Percentiles rank a stretch among this genome's conserved stretches.
Conservation (phyloP, 2,113 vertebrate species). For the Equus przewalskii region DNA sequence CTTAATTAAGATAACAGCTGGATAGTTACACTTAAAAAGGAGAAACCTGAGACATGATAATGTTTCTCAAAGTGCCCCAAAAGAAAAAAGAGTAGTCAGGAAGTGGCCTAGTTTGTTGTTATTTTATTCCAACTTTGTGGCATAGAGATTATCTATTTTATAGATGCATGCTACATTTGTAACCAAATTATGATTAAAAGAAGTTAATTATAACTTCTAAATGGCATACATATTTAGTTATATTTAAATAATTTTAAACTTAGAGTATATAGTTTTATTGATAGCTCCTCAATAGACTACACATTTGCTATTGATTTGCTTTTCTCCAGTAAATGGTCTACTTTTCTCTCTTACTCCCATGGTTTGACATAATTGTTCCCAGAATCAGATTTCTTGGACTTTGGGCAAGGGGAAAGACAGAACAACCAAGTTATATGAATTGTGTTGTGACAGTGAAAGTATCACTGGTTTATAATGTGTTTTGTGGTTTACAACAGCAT, state of each 20-base stretch:
- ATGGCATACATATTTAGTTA: not conserved
- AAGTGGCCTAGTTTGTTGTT: not conserved
- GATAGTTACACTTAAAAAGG: constrained; percentile 83
- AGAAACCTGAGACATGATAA: constrained; percentile 79
- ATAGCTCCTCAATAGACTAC: not conserved
- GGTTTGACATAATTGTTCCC: not conserved
- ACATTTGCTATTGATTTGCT: not conserved
- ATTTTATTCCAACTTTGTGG: not conserved
- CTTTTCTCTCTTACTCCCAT: not conserved
- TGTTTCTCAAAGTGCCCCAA: constrained; percentile 66
- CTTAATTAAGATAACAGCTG: constrained; percentile 88
- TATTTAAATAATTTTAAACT: constrained; percentile 19
- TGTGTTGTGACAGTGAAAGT: not conserved
- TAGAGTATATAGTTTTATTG: not conserved
- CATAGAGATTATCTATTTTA: not conserved
- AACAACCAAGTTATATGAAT: not conserved
- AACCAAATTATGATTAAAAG: constrained; percentile 5
- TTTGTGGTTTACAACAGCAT: not conserved
- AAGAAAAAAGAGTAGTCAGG: constrained; percentile 49
- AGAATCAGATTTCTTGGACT: not conserved
- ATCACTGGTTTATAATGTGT: not conserved
- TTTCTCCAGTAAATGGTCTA: not conserved
- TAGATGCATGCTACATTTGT: not conserved
- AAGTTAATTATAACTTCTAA: not conserved
- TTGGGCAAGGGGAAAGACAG: not conserved